These are phyloP conservation scores for Sesia apiformis DNA, from an alignment of 2,888 invertebrate species.

Conservation along the genomic window DNA sequence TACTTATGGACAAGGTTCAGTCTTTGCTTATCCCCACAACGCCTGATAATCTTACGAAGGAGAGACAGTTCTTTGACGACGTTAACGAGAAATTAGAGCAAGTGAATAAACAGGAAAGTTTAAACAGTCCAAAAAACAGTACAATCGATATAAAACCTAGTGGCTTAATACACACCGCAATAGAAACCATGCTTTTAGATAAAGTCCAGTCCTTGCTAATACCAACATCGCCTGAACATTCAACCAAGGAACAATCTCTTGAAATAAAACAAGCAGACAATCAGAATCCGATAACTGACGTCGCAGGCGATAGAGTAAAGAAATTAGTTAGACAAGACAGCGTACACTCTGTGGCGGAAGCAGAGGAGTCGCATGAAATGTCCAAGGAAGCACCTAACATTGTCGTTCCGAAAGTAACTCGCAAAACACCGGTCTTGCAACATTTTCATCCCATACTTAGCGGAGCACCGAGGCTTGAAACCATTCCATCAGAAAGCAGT, in stretches of 20 bases:
- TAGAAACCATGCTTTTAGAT: slow-evolving; percentile 73
- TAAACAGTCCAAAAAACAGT: background rate
- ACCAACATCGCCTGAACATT: slow-evolving; percentile 46
- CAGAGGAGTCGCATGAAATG: slow-evolving; percentile 42
- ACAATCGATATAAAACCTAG: slow-evolving; percentile 35
- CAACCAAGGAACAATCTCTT: slow-evolving; percentile 39
- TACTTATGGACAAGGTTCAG: slow-evolving; percentile 71
- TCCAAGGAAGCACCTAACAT: slow-evolving; percentile 39
- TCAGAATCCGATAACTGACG: slow-evolving; percentile 19
- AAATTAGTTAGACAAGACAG: slow-evolving; percentile 53
- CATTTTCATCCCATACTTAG: slow-evolving; percentile 54
- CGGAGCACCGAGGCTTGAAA: slow-evolving; percentile 43
- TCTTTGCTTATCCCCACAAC: slow-evolving; percentile 51
- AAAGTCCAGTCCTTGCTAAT: slow-evolving; percentile 60
- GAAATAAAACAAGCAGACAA: slow-evolving; percentile 55
- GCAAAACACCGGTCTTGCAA: slow-evolving; percentile 39
- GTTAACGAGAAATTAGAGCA: slow-evolving; percentile 50
- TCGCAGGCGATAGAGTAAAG: slow-evolving; percentile 8
- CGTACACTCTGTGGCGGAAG: slow-evolving; percentile 34
- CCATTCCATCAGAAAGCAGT: slow-evolving; percentile 60
- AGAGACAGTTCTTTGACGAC: slow-evolving; percentile 52
- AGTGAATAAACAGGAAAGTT: slow-evolving; percentile 37
- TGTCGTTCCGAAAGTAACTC: slow-evolving; percentile 31
- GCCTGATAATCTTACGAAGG: slow-evolving; percentile 33
- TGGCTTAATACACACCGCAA: slow-evolving; percentile 66